A percentile compares a stretch with the other conserved stretches of the same genome.
Evolutionary conservation across 2,797 vertebrate genomes (phyloP).

Genomic region (Menidia menidia): DNA sequence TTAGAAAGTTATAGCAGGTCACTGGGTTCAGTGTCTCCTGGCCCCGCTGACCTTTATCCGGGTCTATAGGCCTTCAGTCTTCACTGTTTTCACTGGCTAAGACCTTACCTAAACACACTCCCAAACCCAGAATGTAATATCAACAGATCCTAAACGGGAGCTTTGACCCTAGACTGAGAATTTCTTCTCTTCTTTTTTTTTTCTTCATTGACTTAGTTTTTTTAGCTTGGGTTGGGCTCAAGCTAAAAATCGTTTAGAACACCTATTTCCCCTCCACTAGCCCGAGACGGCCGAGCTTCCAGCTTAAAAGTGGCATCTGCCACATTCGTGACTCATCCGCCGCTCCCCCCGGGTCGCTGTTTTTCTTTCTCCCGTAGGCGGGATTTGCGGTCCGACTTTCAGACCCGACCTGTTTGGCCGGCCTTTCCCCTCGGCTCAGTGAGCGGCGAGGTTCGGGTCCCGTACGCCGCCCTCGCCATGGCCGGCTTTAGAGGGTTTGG

Average conservation of each 20-base stretch:
- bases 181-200: slow-evolving; percentile 8
- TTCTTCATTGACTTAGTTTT: slow-evolving; percentile 22
- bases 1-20: slow-evolving; percentile 46
- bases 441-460: neutral
- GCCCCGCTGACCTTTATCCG: slow-evolving; percentile 63
- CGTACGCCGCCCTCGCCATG: neutral
- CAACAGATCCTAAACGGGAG: slow-evolving; percentile 30
- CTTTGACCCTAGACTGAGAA: slow-evolving; percentile 10
- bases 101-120: slow-evolving; percentile 75
- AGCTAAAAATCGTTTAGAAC: slow-evolving; percentile 26
- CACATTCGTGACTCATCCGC: slow-evolving; percentile 62
- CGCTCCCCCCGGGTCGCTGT: slow-evolving; percentile 60
- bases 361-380: slow-evolving; percentile 68
- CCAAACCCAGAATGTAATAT: slow-evolving; percentile 44
- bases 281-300: slow-evolving; percentile 37
- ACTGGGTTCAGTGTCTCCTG: slow-evolving; percentile 61
- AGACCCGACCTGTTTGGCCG: slow-evolving; percentile 68
- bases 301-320: slow-evolving; percentile 62
- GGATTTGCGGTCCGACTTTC: slow-evolving; percentile 67
- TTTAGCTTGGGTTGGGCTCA: slow-evolving; percentile 20
- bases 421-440: slow-evolving; percentile 12
- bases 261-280: neutral
- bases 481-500: no score
- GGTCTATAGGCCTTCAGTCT: slow-evolving; percentile 57
- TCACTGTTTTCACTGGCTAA: slow-evolving; percentile 72